These are phyloP conservation scores for Henricia sp. DNA, from an alignment of 53 echinoderm and acorn worm species.

Conservation along the genomic window DNA sequence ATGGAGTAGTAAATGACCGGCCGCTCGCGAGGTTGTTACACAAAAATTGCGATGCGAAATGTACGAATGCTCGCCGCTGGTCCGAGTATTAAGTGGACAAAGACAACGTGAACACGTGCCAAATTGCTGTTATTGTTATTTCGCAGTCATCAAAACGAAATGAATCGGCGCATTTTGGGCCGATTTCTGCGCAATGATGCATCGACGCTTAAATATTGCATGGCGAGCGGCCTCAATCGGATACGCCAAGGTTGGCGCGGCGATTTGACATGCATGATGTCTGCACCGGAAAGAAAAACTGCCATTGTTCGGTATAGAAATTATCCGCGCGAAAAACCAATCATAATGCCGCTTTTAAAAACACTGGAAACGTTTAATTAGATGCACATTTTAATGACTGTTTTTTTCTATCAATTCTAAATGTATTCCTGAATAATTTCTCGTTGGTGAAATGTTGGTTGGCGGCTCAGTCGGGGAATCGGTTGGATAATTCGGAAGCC, in stretches of 20 bases:
- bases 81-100: no score
- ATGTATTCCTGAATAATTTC: constrained; percentile 4
- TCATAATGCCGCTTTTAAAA: background rate
- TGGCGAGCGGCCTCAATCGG: background rate
- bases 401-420: background rate
- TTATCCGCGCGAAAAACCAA: background rate
- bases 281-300: background rate
- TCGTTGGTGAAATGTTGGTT: background rate
- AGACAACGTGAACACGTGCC: background rate
- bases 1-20: background rate
- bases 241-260: background rate
- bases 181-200: background rate
- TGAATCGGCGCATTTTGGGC: background rate
- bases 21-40: background rate
- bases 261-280: constrained; percentile 2
- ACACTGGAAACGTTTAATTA: background rate
- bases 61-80: no score
- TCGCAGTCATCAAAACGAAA: background rate
- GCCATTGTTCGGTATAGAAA: constrained; percentile 16
- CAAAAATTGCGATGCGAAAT: no score
- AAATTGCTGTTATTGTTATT: background rate
- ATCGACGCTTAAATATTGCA: background rate
- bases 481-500: background rate
- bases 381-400: background rate
- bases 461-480: background rate